These are phyloP conservation scores for Colius striatus DNA, from an alignment of 2,113 vertebrate species.

Conservation along the genomic window DNA sequence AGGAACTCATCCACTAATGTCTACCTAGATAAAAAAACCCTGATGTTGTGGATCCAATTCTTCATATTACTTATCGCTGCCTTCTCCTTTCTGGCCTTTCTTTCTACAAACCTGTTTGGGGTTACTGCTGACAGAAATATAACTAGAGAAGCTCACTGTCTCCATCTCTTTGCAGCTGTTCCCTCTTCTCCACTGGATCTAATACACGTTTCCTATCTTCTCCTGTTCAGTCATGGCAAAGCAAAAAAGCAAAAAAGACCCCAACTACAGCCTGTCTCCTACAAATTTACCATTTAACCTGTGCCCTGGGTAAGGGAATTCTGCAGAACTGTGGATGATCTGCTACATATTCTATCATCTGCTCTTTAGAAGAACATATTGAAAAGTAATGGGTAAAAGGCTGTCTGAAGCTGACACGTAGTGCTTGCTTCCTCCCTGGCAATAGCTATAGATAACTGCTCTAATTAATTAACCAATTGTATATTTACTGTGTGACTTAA, in stretches of 20 bases:
- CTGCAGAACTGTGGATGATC: neutral
- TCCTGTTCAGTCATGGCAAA: neutral
- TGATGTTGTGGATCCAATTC: neutral
- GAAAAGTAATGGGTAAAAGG: neutral
- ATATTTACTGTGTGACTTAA: neutral
- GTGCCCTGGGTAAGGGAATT: neutral
- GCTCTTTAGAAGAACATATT: neutral
- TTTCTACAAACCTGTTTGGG: neutral
- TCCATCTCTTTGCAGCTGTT: neutral
- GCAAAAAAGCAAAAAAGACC: neutral
- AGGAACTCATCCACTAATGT: no score
- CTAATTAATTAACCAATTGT: neutral
- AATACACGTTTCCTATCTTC: neutral
- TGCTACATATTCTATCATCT: neutral
- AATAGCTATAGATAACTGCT: neutral
- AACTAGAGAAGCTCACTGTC: neutral
- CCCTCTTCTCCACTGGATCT: neutral
- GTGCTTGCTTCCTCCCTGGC: neutral
- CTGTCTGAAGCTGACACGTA: neutral
- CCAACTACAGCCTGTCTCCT: neutral
- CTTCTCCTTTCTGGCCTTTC: neutral
- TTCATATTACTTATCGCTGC: neutral
- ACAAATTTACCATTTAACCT: neutral
- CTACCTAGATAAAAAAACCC: neutral
- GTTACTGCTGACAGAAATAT: neutral